Evolutionary conservation across 2,113 vertebrate genomes (phyloP).

Genomic region (Oryzias javanicus): DNA sequence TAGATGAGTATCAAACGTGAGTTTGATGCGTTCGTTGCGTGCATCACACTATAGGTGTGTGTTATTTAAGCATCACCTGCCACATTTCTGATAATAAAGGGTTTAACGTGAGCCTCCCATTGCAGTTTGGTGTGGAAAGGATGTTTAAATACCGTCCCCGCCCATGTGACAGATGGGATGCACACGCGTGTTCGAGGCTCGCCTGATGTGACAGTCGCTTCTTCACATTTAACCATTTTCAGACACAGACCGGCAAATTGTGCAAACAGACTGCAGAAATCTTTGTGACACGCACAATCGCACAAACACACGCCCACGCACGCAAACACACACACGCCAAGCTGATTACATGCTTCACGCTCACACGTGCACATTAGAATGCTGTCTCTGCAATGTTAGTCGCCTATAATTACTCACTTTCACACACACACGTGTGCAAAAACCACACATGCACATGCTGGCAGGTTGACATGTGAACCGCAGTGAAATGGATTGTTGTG

Average conservation of each 20-base stretch:
- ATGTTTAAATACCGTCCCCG: too few relatives aligned
- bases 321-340: constrained; percentile 14
- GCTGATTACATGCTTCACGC: constrained; percentile 30
- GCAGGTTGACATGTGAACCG: constrained; percentile 7
- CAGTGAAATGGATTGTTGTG: constrained; percentile 15
- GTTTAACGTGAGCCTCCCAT: too few relatives aligned
- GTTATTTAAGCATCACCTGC: too few relatives aligned
- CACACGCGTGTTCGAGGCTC: background rate
- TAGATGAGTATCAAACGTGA: too few relatives aligned
- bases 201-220: constrained; percentile 24
- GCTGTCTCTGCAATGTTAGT: constrained; percentile 8
- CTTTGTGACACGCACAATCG: constrained; percentile 15
- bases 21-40: too few relatives aligned
- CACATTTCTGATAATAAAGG: too few relatives aligned
- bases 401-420: constrained; percentile 21
- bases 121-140: too few relatives aligned
- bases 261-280: constrained; percentile 15
- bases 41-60: too few relatives aligned
- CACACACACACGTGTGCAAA: background rate
- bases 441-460: constrained; percentile 4
- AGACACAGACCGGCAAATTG: constrained; percentile 27
- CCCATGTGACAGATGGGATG: background rate
- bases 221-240: constrained; percentile 32
- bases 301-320: background rate
- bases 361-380: constrained; percentile 11